A percentile compares a stretch with the other conserved stretches of the same genome.
phyloP scores from a whole-genome alignment of 2,113 vertebrate genomes.

The Phoenicopterus ruber region DNA sequence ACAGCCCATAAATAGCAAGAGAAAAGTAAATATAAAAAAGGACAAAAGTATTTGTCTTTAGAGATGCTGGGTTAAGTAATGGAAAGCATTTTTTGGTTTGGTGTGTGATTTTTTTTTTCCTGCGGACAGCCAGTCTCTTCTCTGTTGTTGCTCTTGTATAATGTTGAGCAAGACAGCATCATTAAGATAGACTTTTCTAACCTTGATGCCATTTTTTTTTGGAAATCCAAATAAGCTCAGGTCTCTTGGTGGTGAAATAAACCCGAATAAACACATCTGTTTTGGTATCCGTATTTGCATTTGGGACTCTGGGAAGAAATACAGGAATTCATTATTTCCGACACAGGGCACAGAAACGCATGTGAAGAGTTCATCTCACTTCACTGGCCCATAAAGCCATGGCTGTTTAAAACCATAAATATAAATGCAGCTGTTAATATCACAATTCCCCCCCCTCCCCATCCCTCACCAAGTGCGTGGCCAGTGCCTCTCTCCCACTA shows the following conservation, averaged over 20 bases:
- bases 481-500: neutral
- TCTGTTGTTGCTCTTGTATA: neutral
- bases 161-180: neutral
- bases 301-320: neutral
- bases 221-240: neutral
- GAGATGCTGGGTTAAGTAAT: neutral
- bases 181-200: neutral
- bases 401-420: neutral
- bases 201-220: neutral
- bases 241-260: conserved; percentile 3
- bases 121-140: neutral
- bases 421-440: neutral
- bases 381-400: neutral
- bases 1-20: neutral
- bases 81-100: neutral
- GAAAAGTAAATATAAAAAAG: neutral
- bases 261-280: conserved; percentile 2
- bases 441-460: neutral
- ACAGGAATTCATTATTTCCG: neutral
- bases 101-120: neutral
- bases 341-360: neutral
- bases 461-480: neutral
- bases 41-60: neutral
- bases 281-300: conserved; percentile 22
- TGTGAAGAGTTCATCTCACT: neutral